Evolutionary conservation across 2,113 vertebrate genomes (phyloP), one percentile per base, ranked within the genome.

Genomic region (Glaucidium brasilianum): DNA sequence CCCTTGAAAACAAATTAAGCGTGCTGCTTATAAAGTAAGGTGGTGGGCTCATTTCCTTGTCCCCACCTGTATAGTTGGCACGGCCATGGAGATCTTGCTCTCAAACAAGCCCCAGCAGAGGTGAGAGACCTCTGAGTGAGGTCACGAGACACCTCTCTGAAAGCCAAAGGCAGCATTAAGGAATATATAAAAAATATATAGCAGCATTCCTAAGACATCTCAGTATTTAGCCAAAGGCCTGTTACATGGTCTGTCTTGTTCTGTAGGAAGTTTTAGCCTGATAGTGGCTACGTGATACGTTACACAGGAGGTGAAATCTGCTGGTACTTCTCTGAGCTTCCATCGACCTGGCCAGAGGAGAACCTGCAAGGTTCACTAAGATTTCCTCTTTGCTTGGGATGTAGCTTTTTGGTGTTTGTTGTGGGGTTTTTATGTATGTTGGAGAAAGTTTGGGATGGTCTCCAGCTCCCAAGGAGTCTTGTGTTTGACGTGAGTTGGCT

Each of bases 201-300:
- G 5, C 49, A 47, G 55, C 2, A 0, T 79, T 83, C 19, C 43
- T 7, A 23, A 23, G 29, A 20, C 11, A 15, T 75, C 11, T 29
- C 34, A 21, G 56, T 16, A 7, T 59, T n/a, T 41, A 34, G 49
- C 15, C 49, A 69, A n/a, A 45, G 68, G 20, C 29, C 23, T 62
- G 27, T 37, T 69, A 3, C 1, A 1, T 27, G 41, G 32, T 45
- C 63, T 37, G 3, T 50, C 35, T 11, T 26, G 25, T n/a, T 75
- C 39, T 30, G 39, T 18, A 30, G 29, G 16, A 35, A 4, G 5
- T 53, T 77, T 26, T 53, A 47, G 37, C 23, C 3, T 9, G 12
- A 3, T 39, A 11, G 43, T 10, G 25, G 37, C 49, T 71, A 13
- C 1, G 2, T 10, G 73, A 11, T 29, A 8, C 1, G 1, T 49